A percentile compares a stretch with the other conserved stretches of the same genome.
Evolutionary conservation across 2,113 vertebrate species (phyloP).

Genomic region (Pampusana beccarii): DNA sequence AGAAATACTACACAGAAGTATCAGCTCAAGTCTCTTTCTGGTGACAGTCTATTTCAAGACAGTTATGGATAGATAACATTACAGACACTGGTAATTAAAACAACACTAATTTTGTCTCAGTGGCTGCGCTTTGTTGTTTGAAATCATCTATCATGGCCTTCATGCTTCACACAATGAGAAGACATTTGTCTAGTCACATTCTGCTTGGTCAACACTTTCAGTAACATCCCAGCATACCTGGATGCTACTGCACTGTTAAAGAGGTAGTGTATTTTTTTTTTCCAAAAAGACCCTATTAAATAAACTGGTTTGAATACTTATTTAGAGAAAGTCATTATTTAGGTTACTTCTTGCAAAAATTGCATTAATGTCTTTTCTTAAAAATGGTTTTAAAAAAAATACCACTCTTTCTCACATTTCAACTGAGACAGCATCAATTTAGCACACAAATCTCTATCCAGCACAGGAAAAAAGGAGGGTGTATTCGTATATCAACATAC

Average conservation of each 20-base stretch:
- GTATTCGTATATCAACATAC: neutral
- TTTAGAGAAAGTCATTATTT: neutral
- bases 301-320: neutral
- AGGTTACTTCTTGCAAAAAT: neutral
- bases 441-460: neutral
- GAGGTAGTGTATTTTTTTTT: neutral
- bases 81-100: conserved; percentile 91
- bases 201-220: conserved; percentile 81
- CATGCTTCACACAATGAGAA: conserved; percentile 81
- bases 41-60: conserved; percentile 76
- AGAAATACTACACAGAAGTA: neutral
- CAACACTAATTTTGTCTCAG: conserved; percentile 90
- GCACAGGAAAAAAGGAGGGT: neutral
- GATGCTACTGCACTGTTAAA: conserved; percentile 45
- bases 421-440: neutral
- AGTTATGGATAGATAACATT: conserved; percentile 87
- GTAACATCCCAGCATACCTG: conserved; percentile 72
- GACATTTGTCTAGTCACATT: conserved; percentile 79
- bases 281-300: neutral
- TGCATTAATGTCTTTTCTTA: neutral
- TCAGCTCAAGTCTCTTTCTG: neutral
- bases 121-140: conserved; percentile 84
- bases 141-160: conserved; percentile 85
- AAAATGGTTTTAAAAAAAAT: neutral
- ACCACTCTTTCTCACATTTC: neutral